Percentiles rank a stretch among this genome's conserved stretches.
phyloP scores from a whole-genome alignment of 2,797 vertebrate genomes.

The Fundulus diaphanus region DNA sequence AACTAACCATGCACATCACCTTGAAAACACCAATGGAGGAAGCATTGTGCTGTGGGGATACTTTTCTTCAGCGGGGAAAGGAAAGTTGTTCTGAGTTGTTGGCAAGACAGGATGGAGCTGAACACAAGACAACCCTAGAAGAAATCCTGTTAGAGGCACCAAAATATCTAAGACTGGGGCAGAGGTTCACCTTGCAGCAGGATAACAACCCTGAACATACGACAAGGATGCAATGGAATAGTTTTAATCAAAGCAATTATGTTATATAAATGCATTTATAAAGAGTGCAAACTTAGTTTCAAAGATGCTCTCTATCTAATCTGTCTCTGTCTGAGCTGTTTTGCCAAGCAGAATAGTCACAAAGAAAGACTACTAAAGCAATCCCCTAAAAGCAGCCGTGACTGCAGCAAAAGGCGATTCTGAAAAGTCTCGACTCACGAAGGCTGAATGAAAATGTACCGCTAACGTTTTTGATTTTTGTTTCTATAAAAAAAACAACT shows the following conservation, averaged over 20 bases:
- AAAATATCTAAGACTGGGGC: background rate
- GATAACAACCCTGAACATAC: background rate
- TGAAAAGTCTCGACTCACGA: background rate
- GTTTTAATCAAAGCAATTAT: background rate
- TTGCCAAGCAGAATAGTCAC: background rate
- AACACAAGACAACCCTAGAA: no score
- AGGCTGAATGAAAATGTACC: background rate
- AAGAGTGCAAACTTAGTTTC: background rate
- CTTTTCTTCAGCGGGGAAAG: no score
- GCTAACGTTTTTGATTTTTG: background rate
- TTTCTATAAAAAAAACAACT: background rate
- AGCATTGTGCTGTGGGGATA: no score
- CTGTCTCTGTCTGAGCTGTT: background rate
- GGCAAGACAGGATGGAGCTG: no score
- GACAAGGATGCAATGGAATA: background rate
- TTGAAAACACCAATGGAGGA: no score
- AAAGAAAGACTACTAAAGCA: background rate
- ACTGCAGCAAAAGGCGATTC: background rate
- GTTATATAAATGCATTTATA: background rate
- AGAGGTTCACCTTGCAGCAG: background rate
- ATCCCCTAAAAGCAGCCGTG: background rate
- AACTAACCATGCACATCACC: no score
- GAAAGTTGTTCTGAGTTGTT: no score
- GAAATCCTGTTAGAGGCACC: background rate
- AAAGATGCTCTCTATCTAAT: background rate